Base-by-base conservation (phyloP, 1,140 invertebrate genomes). In the Cotesia chilonis region DNA sequence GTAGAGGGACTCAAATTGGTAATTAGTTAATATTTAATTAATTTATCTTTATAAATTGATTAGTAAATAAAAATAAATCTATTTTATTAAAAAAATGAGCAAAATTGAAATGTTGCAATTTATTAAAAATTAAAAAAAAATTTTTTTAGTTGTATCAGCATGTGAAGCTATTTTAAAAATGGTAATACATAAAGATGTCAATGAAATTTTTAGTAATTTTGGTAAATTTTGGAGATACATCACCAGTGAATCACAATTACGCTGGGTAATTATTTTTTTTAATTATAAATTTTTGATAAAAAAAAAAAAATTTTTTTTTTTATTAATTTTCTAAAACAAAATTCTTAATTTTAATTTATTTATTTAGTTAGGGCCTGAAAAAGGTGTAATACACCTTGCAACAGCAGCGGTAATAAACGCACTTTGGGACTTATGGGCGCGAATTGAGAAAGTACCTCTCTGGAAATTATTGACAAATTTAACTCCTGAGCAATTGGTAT, bases 351-450 rank as follows among this genome's bases (percentile, higher is more conserved):
- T 51, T 52, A 60, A 51, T 12, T 37, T 12, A 14, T 57, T 68
- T 35, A 20, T 28, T 68, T 77, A 95, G 94, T 89, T 97, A 68
- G 96, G 96, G 6, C 96, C 96, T 35, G 95, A 97, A 82, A 97
- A 97, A 88, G 96, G 96, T 36, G 95, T 95, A 0, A 91, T 92
- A 9, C 95, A 97, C 88, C 85, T 97, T 68, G 96, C 95, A 0
- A 91, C 91, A n/a, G 95, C 94, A 2, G 96, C 94, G 5, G 91
- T 98, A 60, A 82, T 96, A 1, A 98, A 97, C 85, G 93, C 95
- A 5, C 81, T 97, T 1, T 98, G 96, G 96, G 96, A 98, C 85
- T 85, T 97, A 35, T 96, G 95, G 95, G 95, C 92, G 1, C 90
- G 92, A 79, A 87, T 94, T 1, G 92, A 95, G 80, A 88, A 90